Conservation (phyloP, 2,797 vertebrate genomes). For the Babyrousa celebensis region DNA sequence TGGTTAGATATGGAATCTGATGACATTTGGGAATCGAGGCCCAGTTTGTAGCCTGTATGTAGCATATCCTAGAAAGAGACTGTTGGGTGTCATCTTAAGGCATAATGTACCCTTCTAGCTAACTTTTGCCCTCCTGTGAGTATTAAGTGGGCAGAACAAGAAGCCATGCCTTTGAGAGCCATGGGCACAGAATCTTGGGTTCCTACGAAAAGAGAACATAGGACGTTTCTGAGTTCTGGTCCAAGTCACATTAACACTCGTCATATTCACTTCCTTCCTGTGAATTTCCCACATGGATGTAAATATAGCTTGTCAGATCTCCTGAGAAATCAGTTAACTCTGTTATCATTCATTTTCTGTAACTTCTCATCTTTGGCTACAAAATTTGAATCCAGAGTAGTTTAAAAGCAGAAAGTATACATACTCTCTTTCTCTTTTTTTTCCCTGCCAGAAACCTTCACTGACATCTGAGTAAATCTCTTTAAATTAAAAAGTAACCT, state of each 20-base stretch:
- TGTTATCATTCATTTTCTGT: background rate
- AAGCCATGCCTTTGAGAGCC: background rate
- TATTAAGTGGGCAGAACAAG: background rate
- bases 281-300: background rate
- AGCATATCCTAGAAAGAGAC: background rate
- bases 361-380: slow-evolving; percentile 40
- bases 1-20: background rate
- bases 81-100: background rate
- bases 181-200: background rate
- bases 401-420: slow-evolving; percentile 2
- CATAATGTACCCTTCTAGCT: background rate
- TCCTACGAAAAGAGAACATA: background rate
- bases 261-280: background rate
- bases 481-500: slow-evolving; percentile 41
- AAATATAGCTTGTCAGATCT: background rate
- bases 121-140: background rate
- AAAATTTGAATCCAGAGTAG: slow-evolving; percentile 15
- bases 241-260: background rate
- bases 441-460: background rate
- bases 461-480: slow-evolving; percentile 52
- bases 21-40: background rate
- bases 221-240: background rate
- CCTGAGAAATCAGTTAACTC: background rate
- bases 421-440: background rate
- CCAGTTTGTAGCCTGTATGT: background rate